Evolutionary conservation across 2,888 invertebrate genomes (phyloP).

Genomic region (Lasioglossum marginatum): DNA sequence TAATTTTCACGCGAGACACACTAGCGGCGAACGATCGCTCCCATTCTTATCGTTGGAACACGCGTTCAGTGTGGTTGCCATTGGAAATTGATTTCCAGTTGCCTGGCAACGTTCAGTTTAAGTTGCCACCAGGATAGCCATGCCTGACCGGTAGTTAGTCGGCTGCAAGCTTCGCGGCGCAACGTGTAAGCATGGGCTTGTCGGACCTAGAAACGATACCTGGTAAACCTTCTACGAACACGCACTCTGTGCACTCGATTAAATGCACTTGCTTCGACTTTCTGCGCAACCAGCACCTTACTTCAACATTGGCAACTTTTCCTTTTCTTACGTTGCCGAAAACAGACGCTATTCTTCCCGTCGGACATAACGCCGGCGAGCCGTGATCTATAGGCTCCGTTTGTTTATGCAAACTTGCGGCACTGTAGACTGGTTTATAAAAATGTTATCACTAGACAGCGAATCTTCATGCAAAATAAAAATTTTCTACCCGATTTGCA

Average conservation of each 20-base stretch:
- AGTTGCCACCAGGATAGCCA: slow-evolving; percentile 75
- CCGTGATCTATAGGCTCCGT: not conserved
- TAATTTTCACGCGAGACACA: slow-evolving; percentile 44
- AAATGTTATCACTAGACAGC: not conserved
- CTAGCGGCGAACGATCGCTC: slow-evolving; percentile 50
- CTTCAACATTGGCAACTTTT: not conserved
- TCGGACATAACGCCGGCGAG: slow-evolving; percentile 1
- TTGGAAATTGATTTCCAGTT: slow-evolving; percentile 81
- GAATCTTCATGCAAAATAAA: too few relatives aligned
- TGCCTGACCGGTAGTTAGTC: slow-evolving; percentile 77
- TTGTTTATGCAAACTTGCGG: not conserved
- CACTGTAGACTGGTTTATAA: not conserved
- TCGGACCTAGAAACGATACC: slow-evolving; percentile 81
- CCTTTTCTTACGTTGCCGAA: not conserved
- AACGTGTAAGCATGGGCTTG: slow-evolving; percentile 79
- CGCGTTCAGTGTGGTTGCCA: slow-evolving; percentile 61
- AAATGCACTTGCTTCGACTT: slow-evolving; percentile 25
- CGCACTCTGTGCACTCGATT: slow-evolving; percentile 36
- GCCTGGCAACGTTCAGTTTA: slow-evolving; percentile 78
- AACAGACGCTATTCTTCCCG: not conserved
- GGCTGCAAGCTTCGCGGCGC: slow-evolving; percentile 75
- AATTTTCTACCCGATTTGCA: too few relatives aligned
- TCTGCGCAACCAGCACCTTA: slow-evolving; percentile 4
- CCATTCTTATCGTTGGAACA: slow-evolving; percentile 59
- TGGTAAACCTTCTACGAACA: slow-evolving; percentile 70